Conservation (phyloP, 2,797 vertebrate species). For the Glossophaga mutica region DNA sequence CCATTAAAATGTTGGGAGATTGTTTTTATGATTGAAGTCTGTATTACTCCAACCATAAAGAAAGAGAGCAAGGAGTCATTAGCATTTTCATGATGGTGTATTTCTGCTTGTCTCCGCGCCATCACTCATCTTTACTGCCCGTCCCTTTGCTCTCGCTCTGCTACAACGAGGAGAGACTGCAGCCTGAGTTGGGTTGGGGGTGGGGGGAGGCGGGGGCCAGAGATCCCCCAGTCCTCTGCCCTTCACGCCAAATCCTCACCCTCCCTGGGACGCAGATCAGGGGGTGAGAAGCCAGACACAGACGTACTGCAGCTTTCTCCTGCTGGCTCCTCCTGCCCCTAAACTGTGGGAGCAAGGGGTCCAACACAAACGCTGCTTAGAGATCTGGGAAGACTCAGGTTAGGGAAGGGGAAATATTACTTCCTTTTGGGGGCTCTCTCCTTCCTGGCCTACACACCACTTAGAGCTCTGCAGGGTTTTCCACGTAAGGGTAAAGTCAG, state of each 20-base stretch:
- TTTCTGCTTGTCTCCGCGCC: constrained; percentile 83
- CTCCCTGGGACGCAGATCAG: constrained; percentile 58
- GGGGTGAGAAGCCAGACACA: constrained; percentile 47
- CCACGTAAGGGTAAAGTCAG: neutral
- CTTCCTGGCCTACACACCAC: neutral
- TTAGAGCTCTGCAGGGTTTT: neutral
- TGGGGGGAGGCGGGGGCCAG: constrained; percentile 61
- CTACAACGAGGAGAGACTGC: constrained; percentile 82
- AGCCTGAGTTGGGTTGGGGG: constrained; percentile 77
- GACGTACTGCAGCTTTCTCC: constrained; percentile 5
- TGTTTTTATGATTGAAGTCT: constrained; percentile 87
- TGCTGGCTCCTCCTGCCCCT: neutral
- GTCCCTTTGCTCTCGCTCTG: constrained; percentile 82
- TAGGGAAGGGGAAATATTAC: neutral
- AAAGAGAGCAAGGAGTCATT: constrained; percentile 85
- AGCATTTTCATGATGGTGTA: constrained; percentile 86
- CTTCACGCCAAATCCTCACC: constrained; percentile 79
- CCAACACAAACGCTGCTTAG: constrained; percentile 8
- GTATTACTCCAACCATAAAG: constrained; percentile 86
- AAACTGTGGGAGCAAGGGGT: neutral
- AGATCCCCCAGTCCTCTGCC: constrained; percentile 72
- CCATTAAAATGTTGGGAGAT: constrained; percentile 86
- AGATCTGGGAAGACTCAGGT: neutral
- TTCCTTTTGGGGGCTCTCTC: neutral
- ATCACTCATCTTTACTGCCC: constrained; percentile 85